These are phyloP conservation scores for Tautogolabrus adspersus DNA, from an alignment of 2,113 vertebrate genomes.

Conservation along the genomic window DNA sequence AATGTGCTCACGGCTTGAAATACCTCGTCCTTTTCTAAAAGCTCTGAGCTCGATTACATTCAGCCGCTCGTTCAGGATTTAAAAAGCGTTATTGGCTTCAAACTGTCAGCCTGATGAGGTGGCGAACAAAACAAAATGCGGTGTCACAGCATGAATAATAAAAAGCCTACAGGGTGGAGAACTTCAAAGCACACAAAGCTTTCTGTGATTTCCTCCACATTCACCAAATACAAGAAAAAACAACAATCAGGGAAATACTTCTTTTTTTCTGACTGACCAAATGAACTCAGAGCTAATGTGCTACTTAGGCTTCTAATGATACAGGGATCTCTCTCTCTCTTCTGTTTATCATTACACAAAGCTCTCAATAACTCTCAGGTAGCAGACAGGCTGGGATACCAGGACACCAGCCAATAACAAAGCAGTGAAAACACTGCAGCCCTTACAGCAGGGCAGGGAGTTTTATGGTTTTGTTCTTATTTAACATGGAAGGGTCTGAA, in stretches of 20 bases:
- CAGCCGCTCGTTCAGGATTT: conserved; percentile 54
- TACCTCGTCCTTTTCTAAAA: conserved; percentile 40
- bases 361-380: conserved; percentile 28
- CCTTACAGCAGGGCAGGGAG: conserved; percentile 11
- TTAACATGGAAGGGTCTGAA: conserved; percentile 19
- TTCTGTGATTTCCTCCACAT: conserved; percentile 38
- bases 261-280: conserved; percentile 5
- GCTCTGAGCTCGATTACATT: conserved; percentile 60
- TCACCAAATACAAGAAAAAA: conserved; percentile 14
- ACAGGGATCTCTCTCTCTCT: conserved; percentile 32
- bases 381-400: conserved; percentile 46
- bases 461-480: conserved; percentile 44
- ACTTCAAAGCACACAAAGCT: conserved; percentile 31
- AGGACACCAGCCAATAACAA: conserved; percentile 33
- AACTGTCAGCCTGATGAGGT: conserved; percentile 54
- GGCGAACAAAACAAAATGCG: conserved; percentile 68
- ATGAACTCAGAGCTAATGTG: background rate
- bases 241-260: conserved; percentile 1
- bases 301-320: conserved; percentile 20
- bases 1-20: conserved; percentile 24
- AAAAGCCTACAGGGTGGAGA: conserved; percentile 56
- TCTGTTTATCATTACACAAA: conserved; percentile 14
- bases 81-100: conserved; percentile 57
- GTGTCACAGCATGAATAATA: conserved; percentile 71
- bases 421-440: conserved; percentile 32